Evolutionary conservation across 2,888 invertebrate genomes (phyloP).

Genomic region (Magallana nippona): DNA sequence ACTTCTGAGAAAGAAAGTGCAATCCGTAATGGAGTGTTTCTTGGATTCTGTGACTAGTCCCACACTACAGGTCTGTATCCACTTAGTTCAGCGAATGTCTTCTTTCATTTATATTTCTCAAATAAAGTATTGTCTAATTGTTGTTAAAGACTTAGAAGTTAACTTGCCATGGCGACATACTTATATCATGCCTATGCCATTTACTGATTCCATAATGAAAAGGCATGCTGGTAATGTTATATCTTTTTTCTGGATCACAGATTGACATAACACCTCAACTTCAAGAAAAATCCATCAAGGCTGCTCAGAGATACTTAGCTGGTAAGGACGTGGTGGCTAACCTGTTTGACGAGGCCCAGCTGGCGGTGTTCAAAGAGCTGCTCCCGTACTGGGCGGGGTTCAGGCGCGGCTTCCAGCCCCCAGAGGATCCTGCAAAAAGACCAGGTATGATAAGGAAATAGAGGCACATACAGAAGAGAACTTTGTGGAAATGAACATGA

Average conservation of each 20-base stretch:
- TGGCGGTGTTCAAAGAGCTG: slow-evolving; percentile 76
- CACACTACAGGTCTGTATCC: slow-evolving; percentile 70
- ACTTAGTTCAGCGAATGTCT: background rate
- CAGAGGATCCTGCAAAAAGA: slow-evolving; percentile 67
- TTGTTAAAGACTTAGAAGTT: too few relatives aligned
- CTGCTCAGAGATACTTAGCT: slow-evolving; percentile 72
- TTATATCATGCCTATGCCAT: too few relatives aligned
- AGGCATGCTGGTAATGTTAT: background rate
- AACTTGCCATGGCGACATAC: too few relatives aligned
- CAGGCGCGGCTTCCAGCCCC: slow-evolving; percentile 65
- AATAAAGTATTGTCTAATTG: too few relatives aligned
- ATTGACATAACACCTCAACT: slow-evolving; percentile 73
- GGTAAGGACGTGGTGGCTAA: slow-evolving; percentile 74
- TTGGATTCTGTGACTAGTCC: slow-evolving; percentile 76
- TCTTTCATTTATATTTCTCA: too few relatives aligned
- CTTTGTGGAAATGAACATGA: too few relatives aligned
- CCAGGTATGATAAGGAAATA: slow-evolving; percentile 62
- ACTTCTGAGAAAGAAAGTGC: slow-evolving; percentile 75
- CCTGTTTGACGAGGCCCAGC: slow-evolving; percentile 79
- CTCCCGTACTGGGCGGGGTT: slow-evolving; percentile 79
- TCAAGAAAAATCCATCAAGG: slow-evolving; percentile 72
- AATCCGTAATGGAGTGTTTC: slow-evolving; percentile 76
- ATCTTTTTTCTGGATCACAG: slow-evolving; percentile 56
- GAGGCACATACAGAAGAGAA: too few relatives aligned
- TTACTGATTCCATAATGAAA: too few relatives aligned